A percentile compares a stretch with the other conserved stretches of the same genome.
Evolutionary conservation across 2,797 vertebrate genomes (phyloP).

Genomic region (Xyrichtys novacula): DNA sequence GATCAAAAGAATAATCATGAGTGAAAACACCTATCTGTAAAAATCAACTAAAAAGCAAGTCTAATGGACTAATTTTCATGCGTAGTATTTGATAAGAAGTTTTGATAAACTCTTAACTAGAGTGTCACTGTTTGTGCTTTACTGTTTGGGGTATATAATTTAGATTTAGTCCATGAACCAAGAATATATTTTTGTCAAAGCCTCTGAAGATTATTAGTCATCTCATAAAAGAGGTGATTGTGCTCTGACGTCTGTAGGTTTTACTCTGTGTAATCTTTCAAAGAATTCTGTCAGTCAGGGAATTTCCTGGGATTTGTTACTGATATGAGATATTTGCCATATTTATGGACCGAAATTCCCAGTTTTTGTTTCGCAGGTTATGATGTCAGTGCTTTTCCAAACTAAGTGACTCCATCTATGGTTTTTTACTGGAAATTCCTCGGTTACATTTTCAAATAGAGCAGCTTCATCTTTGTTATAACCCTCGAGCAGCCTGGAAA

Average conservation of each 20-base stretch:
- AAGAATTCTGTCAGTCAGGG: conserved; percentile 21
- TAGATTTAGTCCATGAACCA: neutral
- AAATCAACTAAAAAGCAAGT: neutral
- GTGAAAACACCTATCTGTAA: fast-evolving
- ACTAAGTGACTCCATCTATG: too few relatives aligned
- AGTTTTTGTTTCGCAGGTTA: neutral
- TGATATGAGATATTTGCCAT: neutral
- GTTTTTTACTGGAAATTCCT: too few relatives aligned
- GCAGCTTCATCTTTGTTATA: neutral
- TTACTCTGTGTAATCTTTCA: conserved; percentile 20
- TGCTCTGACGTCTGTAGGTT: neutral
- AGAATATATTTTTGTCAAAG: too few relatives aligned
- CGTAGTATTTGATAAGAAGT: neutral
- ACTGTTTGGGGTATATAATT: neutral
- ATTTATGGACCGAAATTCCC: neutral
- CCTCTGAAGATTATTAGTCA: neutral
- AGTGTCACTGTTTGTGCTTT: neutral
- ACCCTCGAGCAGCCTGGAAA: neutral
- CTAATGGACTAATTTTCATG: neutral
- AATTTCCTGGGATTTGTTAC: neutral
- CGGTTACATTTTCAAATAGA: too few relatives aligned
- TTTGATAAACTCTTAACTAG: neutral
- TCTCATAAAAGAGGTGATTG: conserved; percentile 43
- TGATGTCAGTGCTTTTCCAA: too few relatives aligned
- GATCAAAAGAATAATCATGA: neutral